Evolutionary conservation across 2,888 invertebrate genomes (phyloP), one percentile per base, ranked within the genome.

Genomic region (Molanna angustata): DNA sequence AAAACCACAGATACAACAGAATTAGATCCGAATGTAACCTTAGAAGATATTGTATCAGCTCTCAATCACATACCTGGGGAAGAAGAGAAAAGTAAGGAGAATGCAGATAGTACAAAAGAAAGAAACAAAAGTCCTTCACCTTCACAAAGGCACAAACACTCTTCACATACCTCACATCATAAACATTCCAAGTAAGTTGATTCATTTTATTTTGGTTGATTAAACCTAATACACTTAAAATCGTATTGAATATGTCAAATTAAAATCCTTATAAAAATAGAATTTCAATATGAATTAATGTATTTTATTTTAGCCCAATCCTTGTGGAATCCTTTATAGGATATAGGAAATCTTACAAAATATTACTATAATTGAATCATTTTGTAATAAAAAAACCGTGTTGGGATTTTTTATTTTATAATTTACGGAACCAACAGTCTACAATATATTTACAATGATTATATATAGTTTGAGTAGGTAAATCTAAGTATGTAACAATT

Each of bases 31-130:
- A 80, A 80, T 64, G 80, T 84, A 2, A 79, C 84, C 0, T 82
- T 85, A 0, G 84, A 85, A 61, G 85, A 86, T 66, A 77, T 85
- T 11, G 85, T 84, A 0, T 74, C 79, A 1, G 83, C 79, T 2
- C 64, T 85, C 9, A 84, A 84, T 63, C 81, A 78, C 61, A 70
- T 76, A 6, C 65, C 64, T 1, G 66, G 65, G 4, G 62, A 61
- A n/a, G 55, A 35, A 4, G 2, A 60, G 61, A 43, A 48, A 14
- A 14, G 19, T 17, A 19, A 41, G 49, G 45, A 19, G 27, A 49
- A 39, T 13, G 53, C 31, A 17, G 39, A 43, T 16, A 17, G 42
- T 11, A 17, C 37, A 6, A 37, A 1, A 19, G 22, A 1, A 64
- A 65, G 1, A 57, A 56, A 31, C 54, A 58, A 47, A 22, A 43